Evolutionary conservation across 2,797 vertebrate genomes (phyloP).

Genomic region (Falco columbarius): DNA sequence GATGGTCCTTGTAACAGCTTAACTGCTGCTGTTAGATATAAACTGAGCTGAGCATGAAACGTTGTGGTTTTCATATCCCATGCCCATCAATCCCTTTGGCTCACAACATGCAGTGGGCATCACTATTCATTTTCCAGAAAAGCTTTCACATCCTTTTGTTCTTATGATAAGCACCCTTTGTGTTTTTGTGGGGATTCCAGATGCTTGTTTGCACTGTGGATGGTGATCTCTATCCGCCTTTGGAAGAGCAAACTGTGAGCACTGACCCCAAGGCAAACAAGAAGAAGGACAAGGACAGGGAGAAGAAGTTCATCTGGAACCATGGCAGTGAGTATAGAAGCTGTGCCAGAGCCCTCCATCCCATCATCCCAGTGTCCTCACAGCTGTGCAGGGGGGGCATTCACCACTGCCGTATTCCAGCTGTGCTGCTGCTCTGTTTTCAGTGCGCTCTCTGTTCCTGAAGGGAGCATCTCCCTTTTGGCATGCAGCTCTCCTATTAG

Average conservation of each 20-base stretch:
- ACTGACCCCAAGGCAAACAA: slow-evolving; percentile 94
- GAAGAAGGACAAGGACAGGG: slow-evolving; percentile 95
- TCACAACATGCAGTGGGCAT: background rate
- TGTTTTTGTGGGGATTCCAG: slow-evolving; percentile 64
- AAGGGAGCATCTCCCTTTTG: slow-evolving; percentile 13
- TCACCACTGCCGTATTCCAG: background rate
- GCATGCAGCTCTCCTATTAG: background rate
- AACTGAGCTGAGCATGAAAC: background rate
- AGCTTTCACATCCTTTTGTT: background rate
- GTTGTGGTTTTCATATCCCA: background rate
- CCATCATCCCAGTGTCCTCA: background rate
- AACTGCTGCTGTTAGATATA: background rate
- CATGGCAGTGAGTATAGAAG: slow-evolving; percentile 86
- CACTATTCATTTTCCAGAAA: background rate
- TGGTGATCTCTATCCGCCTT: slow-evolving; percentile 94
- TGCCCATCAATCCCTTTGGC: background rate
- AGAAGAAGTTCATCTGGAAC: slow-evolving; percentile 98
- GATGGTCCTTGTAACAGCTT: background rate
- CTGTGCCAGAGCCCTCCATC: background rate
- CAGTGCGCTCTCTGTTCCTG: background rate
- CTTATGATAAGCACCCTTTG: background rate
- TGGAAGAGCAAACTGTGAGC: slow-evolving; percentile 90
- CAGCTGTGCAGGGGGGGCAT: background rate
- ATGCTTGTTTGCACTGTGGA: slow-evolving; percentile 97
- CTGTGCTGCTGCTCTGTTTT: background rate